Percentiles rank a stretch among this genome's conserved stretches.
Conservation (phyloP, 2,113 vertebrate genomes). For the Laticauda colubrina region DNA sequence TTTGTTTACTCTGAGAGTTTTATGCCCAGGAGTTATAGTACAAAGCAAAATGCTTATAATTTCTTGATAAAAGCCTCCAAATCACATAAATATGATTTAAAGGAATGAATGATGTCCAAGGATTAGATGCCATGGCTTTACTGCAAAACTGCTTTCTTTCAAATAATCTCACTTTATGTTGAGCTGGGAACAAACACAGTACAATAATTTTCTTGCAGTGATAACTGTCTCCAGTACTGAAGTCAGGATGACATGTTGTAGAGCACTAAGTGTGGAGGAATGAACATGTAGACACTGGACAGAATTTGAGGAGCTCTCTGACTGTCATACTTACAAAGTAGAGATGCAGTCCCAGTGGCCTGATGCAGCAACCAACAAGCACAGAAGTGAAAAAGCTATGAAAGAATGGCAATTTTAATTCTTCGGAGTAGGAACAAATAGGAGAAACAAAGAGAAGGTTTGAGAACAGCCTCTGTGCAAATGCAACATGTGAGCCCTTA, state of each 20-base stretch:
- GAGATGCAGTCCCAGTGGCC: neutral
- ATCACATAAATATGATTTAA: neutral
- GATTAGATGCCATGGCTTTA: fast-evolving
- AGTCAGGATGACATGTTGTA: neutral
- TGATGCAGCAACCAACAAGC: neutral
- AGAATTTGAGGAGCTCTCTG: neutral
- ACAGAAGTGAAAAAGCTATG: neutral
- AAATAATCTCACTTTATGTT: neutral
- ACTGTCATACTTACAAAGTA: neutral
- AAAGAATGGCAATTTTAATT: neutral
- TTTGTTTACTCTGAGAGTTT: constrained; percentile 5
- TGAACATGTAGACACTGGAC: neutral
- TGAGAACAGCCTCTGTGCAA: neutral
- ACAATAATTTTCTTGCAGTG: neutral
- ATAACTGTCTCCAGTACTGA: neutral
- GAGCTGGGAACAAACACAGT: neutral
- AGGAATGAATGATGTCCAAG: neutral
- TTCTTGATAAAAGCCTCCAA: neutral
- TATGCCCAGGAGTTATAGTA: fast-evolving
- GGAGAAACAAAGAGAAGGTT: neutral
- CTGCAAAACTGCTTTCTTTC: neutral
- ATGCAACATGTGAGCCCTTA: neutral
- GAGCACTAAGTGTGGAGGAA: neutral
- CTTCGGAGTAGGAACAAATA: neutral
- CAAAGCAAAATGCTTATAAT: neutral